Evolutionary conservation across 2,888 invertebrate species (phyloP).

Genomic region (Volucella bombylans): DNA sequence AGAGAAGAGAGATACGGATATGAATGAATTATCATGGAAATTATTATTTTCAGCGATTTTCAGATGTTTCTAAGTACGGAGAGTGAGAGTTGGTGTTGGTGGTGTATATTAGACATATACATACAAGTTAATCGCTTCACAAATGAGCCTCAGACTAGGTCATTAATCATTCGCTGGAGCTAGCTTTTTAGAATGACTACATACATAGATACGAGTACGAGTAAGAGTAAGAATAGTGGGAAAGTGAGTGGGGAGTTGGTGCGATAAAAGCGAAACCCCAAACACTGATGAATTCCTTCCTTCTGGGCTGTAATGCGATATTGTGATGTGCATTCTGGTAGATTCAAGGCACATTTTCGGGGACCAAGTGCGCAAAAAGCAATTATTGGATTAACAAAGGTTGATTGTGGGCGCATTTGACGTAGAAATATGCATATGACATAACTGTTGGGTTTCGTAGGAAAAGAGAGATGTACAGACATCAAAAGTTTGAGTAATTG

Average conservation of each 20-base stretch:
- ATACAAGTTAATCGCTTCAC: conserved; percentile 74
- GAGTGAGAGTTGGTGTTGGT: conserved; percentile 55
- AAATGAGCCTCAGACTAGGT: conserved; percentile 70
- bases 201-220: conserved; percentile 1
- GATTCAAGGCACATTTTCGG: conserved; percentile 30
- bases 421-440: conserved; percentile 49
- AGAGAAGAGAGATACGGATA: conserved; percentile 22
- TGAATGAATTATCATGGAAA: conserved; percentile 71
- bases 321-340: conserved; percentile 50
- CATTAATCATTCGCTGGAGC: conserved; percentile 61
- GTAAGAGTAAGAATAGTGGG: neutral
- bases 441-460: conserved; percentile 25
- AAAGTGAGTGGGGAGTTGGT: conserved; percentile 13
- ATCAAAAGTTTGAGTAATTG: too few relatives aligned
- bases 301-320: conserved; percentile 72
- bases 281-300: conserved; percentile 43
- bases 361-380: conserved; percentile 32
- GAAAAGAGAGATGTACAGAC: too few relatives aligned
- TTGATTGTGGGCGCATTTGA: conserved; percentile 52
- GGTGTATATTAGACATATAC: conserved; percentile 72
- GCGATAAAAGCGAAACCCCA: conserved; percentile 34
- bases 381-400: conserved; percentile 72
- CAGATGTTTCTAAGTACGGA: conserved; percentile 30
- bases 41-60: conserved; percentile 72
- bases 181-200: conserved; percentile 5